phyloP scores from a whole-genome alignment of 2,888 invertebrate genomes.

The Amaurobius ferox region DNA sequence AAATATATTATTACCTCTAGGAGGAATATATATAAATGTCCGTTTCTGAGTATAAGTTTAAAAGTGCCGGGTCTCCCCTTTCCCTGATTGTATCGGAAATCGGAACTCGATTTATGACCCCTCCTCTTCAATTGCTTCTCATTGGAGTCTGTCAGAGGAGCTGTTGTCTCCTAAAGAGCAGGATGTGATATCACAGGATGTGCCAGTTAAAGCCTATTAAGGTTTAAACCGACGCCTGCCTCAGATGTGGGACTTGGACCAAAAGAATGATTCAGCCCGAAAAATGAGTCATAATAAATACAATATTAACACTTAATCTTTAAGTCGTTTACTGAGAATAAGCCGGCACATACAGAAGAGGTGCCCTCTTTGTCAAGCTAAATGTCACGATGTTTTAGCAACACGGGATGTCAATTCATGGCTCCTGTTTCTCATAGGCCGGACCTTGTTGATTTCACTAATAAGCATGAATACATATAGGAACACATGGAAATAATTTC shows the following conservation, averaged over 20 bases:
- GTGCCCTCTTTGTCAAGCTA: neutral
- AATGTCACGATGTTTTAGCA: no score
- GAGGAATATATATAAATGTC: no score
- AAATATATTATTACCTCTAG: no score
- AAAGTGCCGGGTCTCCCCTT: no score
- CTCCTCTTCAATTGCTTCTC: conserved; percentile 18
- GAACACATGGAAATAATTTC: no score
- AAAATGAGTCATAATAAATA: conserved; percentile 4
- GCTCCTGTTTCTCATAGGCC: no score
- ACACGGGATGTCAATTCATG: no score
- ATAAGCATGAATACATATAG: no score
- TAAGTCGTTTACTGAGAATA: conserved; percentile 6
- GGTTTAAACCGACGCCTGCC: conserved; percentile 18
- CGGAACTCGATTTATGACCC: neutral
- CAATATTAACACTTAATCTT: conserved; percentile 18
- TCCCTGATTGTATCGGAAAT: neutral
- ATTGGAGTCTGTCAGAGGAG: conserved; percentile 17
- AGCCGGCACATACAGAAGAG: neutral
- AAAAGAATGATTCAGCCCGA: conserved; percentile 10
- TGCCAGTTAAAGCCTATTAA: conserved; percentile 63
- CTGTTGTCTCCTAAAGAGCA: conserved; percentile 24
- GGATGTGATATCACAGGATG: conserved; percentile 71
- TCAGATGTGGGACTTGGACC: conserved; percentile 42
- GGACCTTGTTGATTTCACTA: no score
- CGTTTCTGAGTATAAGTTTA: no score